Percentiles rank a stretch among this genome's conserved stretches.
Evolutionary conservation across 2,797 vertebrate genomes (phyloP).

Genomic region (Hoplostethus atlanticus): DNA sequence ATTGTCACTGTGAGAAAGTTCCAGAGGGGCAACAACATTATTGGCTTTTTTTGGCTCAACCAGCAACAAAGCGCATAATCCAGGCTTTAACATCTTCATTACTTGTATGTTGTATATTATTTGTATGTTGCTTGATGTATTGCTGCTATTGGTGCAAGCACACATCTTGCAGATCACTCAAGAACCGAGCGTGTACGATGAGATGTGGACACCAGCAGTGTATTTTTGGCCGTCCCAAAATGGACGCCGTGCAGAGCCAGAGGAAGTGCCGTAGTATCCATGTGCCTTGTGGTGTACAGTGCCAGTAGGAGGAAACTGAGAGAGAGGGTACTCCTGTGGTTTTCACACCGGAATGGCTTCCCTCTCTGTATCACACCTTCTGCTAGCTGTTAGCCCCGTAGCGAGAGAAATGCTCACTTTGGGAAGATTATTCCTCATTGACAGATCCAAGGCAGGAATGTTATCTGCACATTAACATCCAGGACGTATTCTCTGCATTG

Average conservation of each 20-base stretch:
- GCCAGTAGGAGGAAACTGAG: conserved; percentile 67
- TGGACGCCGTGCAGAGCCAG: conserved; percentile 61
- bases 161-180: neutral
- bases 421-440: conserved; percentile 63
- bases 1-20: conserved; percentile 49
- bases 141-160: neutral
- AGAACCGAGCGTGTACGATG: neutral
- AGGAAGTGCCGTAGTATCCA: conserved; percentile 66
- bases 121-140: neutral
- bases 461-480: conserved; percentile 38
- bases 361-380: conserved; percentile 79
- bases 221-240: conserved; percentile 29
- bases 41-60: conserved; percentile 25
- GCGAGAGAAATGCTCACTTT: conserved; percentile 58
- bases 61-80: conserved; percentile 20
- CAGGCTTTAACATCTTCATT: neutral
- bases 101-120: neutral
- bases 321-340: conserved; percentile 74
- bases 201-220: neutral
- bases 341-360: conserved; percentile 81
- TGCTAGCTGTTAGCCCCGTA: conserved; percentile 78
- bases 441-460: conserved; percentile 51
- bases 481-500: conserved; percentile 9
- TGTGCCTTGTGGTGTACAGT: conserved; percentile 54
- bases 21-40: conserved; percentile 42